Percentiles rank a stretch among this genome's conserved stretches.
phyloP scores from a whole-genome alignment of 1,140 invertebrate species.

The Cyclina sinensis region DNA sequence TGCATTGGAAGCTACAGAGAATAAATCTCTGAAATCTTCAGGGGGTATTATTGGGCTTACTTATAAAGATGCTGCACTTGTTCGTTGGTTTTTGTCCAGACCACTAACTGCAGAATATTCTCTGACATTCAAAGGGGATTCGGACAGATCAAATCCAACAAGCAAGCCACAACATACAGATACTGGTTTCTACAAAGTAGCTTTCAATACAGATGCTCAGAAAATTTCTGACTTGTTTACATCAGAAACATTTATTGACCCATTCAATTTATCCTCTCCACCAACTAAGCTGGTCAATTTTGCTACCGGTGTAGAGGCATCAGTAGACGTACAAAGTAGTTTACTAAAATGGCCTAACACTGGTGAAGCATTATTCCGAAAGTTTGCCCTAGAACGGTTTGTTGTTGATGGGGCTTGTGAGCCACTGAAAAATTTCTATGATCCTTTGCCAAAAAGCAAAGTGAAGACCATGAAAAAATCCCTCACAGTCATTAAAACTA shows the following conservation, averaged over 20 bases:
- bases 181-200: not conserved
- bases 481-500: no score
- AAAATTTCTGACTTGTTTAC: not conserved
- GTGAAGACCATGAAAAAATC: no score
- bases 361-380: no score
- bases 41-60: slow-evolving; percentile 40
- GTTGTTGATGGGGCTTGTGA: no score
- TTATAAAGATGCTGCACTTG: slow-evolving; percentile 18
- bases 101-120: no score
- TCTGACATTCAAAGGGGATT: not conserved
- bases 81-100: slow-evolving; percentile 31
- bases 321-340: no score
- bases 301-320: slow-evolving; percentile 3
- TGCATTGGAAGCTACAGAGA: slow-evolving; percentile 30
- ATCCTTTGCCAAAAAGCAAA: no score
- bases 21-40: slow-evolving; percentile 32
- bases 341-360: no score
- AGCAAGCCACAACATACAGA: not conserved
- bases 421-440: no score
- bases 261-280: not conserved
- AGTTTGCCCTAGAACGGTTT: no score
- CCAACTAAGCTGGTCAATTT: not conserved
- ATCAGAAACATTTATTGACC: slow-evolving; percentile 3
- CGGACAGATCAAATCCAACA: not conserved
- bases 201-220: not conserved